Evolutionary conservation across 2,888 invertebrate genomes (phyloP).

Genomic region (Plebejus argus): DNA sequence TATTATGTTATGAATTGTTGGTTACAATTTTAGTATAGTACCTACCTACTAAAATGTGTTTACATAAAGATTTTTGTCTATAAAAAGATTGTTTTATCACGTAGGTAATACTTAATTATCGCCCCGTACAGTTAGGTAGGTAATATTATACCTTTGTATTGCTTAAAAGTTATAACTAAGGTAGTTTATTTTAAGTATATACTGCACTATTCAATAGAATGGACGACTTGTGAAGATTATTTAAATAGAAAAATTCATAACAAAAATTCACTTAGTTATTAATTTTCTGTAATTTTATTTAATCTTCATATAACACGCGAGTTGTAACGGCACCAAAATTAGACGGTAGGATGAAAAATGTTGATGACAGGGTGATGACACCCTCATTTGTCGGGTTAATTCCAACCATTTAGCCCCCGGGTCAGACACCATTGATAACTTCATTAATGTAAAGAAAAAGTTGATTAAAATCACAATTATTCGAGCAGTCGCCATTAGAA

Average conservation of each 20-base stretch:
- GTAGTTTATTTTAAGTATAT: too few species aligned
- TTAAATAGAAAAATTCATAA: background rate
- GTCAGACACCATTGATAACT: constrained; percentile 36
- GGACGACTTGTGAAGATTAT: too few species aligned
- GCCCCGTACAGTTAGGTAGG: too few species aligned
- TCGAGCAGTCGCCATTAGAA: background rate
- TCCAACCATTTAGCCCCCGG: constrained; percentile 62
- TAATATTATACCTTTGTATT: too few species aligned
- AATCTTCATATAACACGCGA: constrained; percentile 28
- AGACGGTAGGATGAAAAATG: constrained; percentile 61
- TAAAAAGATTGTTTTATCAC: background rate
- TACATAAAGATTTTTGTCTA: background rate
- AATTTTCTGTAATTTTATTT: constrained; percentile 7
- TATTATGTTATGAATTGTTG: background rate
- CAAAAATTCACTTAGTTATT: background rate
- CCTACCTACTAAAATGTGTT: background rate
- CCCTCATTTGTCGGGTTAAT: constrained; percentile 63
- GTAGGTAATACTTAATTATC: too few species aligned
- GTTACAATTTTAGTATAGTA: background rate
- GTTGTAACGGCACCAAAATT: constrained; percentile 60
- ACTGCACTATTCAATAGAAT: too few species aligned
- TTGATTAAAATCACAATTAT: background rate
- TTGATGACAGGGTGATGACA: constrained; percentile 70
- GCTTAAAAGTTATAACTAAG: too few species aligned
- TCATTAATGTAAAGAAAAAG: constrained; percentile 1